A percentile compares a stretch with the other conserved stretches of the same genome.
These are phyloP conservation scores for Clunio marinus DNA, from an alignment of 2,888 invertebrate species.

Conservation along the genomic window DNA sequence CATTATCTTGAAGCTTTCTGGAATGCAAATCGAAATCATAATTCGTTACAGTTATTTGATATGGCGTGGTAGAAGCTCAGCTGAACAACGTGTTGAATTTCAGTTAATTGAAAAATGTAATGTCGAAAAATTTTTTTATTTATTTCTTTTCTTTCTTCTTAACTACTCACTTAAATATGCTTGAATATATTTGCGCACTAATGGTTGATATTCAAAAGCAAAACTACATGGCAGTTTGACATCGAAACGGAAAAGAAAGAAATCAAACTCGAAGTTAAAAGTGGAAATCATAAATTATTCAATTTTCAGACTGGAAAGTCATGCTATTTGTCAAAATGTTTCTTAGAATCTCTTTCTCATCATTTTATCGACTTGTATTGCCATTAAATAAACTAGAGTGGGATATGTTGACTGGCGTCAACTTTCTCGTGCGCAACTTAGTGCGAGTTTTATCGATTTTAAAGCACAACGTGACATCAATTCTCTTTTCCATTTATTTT, in stretches of 20 bases:
- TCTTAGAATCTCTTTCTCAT: not conserved
- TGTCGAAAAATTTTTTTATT: not conserved
- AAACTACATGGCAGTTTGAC: slow-evolving; percentile 10
- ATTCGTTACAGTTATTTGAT: slow-evolving; percentile 24
- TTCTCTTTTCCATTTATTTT: no score
- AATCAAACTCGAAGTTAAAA: not conserved
- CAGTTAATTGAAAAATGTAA: slow-evolving; percentile 1
- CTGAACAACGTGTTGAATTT: not conserved
- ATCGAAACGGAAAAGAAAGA: not conserved
- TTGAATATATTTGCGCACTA: not conserved
- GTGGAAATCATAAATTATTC: slow-evolving; percentile 10
- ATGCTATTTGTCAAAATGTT: slow-evolving; percentile 3
- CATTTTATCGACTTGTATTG: not conserved
- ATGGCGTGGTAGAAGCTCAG: not conserved
- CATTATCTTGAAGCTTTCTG: no score
- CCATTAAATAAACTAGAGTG: no score
- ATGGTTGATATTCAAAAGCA: not conserved
- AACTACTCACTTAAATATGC: no score
- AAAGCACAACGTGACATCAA: slow-evolving; percentile 27
- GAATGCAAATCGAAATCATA: slow-evolving; percentile 22
- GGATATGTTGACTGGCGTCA: slow-evolving; percentile 13
- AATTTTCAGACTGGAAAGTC: not conserved
- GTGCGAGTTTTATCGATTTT: slow-evolving; percentile 29
- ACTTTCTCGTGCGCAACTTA: slow-evolving; percentile 23
- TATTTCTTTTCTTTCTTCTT: not conserved